Evolutionary conservation across 2,113 vertebrate genomes (phyloP), one percentile per base, ranked within the genome.

Genomic region (Etheostoma spectabile): DNA sequence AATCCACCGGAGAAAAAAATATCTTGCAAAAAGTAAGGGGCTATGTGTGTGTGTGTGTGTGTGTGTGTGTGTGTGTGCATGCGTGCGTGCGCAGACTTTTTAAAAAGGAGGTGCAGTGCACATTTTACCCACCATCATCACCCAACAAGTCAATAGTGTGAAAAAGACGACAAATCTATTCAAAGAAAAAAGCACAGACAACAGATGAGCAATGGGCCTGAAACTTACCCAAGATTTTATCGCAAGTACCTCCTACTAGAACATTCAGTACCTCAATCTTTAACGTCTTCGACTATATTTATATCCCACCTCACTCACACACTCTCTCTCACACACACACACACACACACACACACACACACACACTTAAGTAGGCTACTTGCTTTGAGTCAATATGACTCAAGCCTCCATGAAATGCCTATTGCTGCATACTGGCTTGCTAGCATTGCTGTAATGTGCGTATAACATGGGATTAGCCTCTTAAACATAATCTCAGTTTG

Each of bases 1-100:
- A 91, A 91, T 90, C 80, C 90, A 71, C 84, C 3, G 2, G 87
- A 91, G 90, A 87, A 93, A 91, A 92, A 91, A 86, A 92, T 89
- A 89, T 85, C 86, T 87, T 72, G 82, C 80, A 77, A 83, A 52
- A 80, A 82, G 77, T 52, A 38, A 56, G 75, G 53, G 83, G 38
- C 57, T 42, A 15, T 30, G 35, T 68, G 83, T 71, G 66, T 77
- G 79, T 57, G 51, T 55, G 77, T 27, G 77, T 68, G 24, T 68
- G 68, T 49, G 51, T 64, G 82, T 57, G 59, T 65, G 80, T 27
- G 27, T 27, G 27, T 27, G 27, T 27, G 27, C 3, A 3, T 80
- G 53, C 60, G 46, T 69, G 77, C 30, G 57, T 35, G 63, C 22
- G 66, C 38, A 73, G 73, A 79, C 38, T 33, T 76, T 82, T 66